phyloP scores from a whole-genome alignment of 2,888 invertebrate species.

The Ashinkailepas kermadecensis region DNA sequence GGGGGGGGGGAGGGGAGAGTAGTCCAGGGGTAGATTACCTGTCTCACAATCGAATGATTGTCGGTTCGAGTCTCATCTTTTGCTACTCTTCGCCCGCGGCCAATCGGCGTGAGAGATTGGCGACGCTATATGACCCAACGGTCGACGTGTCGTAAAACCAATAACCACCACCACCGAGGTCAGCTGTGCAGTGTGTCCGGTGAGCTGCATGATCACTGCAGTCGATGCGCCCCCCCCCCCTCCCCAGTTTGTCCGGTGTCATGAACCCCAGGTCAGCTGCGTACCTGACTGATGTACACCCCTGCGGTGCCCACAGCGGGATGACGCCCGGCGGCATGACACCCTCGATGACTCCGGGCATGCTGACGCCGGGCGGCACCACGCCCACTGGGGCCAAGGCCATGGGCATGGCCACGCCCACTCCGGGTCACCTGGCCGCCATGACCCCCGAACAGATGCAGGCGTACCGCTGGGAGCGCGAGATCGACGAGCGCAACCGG shows the following conservation, averaged over 20 bases:
- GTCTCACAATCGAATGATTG: no score
- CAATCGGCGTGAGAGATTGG: no score
- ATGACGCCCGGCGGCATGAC: constrained; percentile 78
- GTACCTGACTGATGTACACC: no score
- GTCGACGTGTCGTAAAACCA: no score
- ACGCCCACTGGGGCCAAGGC: constrained; percentile 90
- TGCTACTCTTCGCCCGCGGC: no score
- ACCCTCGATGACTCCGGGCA: constrained; percentile 49
- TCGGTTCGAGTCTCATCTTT: no score
- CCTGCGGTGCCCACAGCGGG: constrained; percentile 51
- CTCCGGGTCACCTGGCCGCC: constrained; percentile 85
- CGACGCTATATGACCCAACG: no score
- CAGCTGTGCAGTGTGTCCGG: constrained; percentile 24
- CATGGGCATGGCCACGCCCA: constrained; percentile 97
- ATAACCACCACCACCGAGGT: no score
- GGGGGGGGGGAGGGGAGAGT: no score
- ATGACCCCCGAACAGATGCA: constrained; percentile 99
- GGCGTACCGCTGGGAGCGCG: constrained; percentile 95
- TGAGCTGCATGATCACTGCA: constrained; percentile 52
- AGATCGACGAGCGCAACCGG: constrained; percentile 95
- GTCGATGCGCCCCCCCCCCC: background rate
- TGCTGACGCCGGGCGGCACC: constrained; percentile 72
- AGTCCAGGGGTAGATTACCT: no score
- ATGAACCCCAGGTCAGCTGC: background rate
- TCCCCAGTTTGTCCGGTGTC: no score